Evolutionary conservation across 2,113 vertebrate species (phyloP), one percentile per base, ranked within the genome.

Genomic region (Pygoscelis adeliae): DNA sequence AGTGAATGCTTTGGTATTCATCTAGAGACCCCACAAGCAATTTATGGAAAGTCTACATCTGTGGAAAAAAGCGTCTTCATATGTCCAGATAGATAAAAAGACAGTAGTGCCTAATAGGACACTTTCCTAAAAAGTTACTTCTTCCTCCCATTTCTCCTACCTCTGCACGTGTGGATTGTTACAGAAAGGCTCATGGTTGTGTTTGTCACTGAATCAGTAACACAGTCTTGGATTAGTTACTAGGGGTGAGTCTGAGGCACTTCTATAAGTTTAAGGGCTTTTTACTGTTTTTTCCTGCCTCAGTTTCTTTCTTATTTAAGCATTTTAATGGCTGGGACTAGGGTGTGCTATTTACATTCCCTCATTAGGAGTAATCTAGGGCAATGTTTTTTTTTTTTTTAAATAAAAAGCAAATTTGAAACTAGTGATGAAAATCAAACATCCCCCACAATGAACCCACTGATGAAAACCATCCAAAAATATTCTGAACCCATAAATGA

Each of bases 111-210:
- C 49, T 56, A 46, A 40, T 1, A 74, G 20, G 32, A 40, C 27
- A 20, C 49, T 69, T 66, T 40, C 26, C 23, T 38, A 18, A 42
- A 17, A 49, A n/a, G 18, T 21, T 78, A 25, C 14, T 34, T 17
- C 13, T 34, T 23, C 11, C 3, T 69, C 14, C 34, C 6, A 5
- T 49, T 72, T 79, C 11, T 79, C 36, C 14, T 50, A 27, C 23
- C 9, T 62, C 38, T 84, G 22, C 11, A 9, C 0, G 0, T 1
- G 1, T 49, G 11, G 32, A 19, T 47, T 71, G 14, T 65, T 63
- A 10, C 2, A 26, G 23, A 66, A 76, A 19, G 12, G 4, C 71
- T 78, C 3, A 2, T 40, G 30, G 46, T 26, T 69, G 17, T 32
- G 12, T 52, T 9, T 30, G 13, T 27, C 49, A 36, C 29, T 63